Conservation (phyloP, 2,797 vertebrate genomes). For the Squalus acanthias region DNA sequence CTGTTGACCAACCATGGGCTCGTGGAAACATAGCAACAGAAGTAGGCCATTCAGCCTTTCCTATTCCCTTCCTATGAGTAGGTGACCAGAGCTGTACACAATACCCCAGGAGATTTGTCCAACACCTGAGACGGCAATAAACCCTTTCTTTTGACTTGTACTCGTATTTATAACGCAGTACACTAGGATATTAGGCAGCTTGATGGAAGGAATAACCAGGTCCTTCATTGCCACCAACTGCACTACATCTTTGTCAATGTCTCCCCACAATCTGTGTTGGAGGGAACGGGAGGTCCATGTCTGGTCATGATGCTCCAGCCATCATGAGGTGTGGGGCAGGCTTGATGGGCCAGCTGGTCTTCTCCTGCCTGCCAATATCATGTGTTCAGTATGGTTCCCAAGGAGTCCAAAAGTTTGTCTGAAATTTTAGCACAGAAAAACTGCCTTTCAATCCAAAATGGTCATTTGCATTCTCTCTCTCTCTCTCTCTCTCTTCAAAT, state of each 20-base stretch:
- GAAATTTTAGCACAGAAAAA: background rate
- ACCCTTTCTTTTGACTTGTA: background rate
- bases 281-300: background rate
- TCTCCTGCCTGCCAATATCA: no score
- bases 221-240: background rate
- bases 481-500: slow-evolving; percentile 57
- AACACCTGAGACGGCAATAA: background rate
- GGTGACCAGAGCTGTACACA: background rate
- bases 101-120: no score
- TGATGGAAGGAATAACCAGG: background rate
- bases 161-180: background rate
- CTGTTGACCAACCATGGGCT: background rate
- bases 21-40: background rate
- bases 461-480: background rate
- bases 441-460: no score
- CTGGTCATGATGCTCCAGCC: background rate
- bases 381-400: background rate
- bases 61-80: background rate
- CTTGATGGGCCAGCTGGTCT: background rate
- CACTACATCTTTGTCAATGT: background rate
- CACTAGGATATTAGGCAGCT: background rate
- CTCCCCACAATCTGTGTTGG: background rate
- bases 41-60: background rate
- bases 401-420: background rate
- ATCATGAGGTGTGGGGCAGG: background rate